These are phyloP conservation scores for Bursaphelenchus okinawaensis DNA, from an alignment of 2,888 invertebrate genomes.

Conservation along the genomic window DNA sequence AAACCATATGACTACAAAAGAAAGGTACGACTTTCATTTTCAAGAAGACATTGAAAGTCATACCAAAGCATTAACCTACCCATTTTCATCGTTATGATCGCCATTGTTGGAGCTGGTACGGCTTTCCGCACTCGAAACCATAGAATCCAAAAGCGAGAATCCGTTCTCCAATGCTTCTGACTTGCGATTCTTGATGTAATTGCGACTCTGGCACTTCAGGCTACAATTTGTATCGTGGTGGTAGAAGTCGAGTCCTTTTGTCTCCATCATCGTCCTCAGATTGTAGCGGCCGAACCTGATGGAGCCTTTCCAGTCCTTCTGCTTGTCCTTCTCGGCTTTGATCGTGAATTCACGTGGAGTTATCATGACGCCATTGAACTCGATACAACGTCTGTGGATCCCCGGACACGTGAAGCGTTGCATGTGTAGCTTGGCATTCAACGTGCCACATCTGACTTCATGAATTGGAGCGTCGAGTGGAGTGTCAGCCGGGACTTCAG, in stretches of 20 bases:
- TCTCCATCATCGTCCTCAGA: slow-evolving; percentile 59
- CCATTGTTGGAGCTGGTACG: slow-evolving; percentile 6
- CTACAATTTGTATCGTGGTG: slow-evolving; percentile 59
- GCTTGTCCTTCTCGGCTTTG: slow-evolving; percentile 60
- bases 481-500: slow-evolving; percentile 10
- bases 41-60: not conserved
- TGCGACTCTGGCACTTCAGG: slow-evolving; percentile 59
- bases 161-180: slow-evolving; percentile 20
- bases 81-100: slow-evolving; percentile 21
- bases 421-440: slow-evolving; percentile 51
- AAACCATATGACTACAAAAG: too few species aligned
- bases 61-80: slow-evolving; percentile 13
- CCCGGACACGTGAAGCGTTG: slow-evolving; percentile 60
- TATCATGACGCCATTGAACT: slow-evolving; percentile 57
- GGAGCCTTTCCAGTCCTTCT: slow-evolving; percentile 62
- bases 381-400: slow-evolving; percentile 61
- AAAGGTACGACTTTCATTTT: too few species aligned
- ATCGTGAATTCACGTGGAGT: slow-evolving; percentile 60
- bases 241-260: slow-evolving; percentile 59
- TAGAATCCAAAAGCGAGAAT: slow-evolving; percentile 20
- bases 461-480: slow-evolving; percentile 25
- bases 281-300: slow-evolving; percentile 58
- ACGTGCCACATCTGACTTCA: slow-evolving; percentile 53
- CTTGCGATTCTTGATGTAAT: slow-evolving; percentile 35
- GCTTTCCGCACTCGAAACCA: slow-evolving; percentile 13